Percentiles rank a stretch among this genome's conserved stretches.
Evolutionary conservation across 2,797 vertebrate species (phyloP).

Genomic region (Scarus forsteni): DNA sequence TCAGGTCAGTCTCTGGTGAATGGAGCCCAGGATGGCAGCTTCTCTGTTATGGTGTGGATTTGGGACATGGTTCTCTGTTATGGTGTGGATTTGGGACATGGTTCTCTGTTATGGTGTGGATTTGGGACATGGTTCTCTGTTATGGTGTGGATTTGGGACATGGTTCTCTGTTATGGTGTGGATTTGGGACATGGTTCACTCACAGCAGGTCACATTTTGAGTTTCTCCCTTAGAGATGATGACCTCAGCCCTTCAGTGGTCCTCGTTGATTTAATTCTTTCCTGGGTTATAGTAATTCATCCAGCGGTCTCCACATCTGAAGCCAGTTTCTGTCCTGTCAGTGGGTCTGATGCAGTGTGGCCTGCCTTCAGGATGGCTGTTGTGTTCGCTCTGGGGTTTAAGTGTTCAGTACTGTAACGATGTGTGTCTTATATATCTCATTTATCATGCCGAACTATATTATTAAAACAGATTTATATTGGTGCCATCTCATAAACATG

Average conservation of each 20-base stretch:
- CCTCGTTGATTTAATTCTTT: too few species aligned
- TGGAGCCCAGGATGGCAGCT: too few species aligned
- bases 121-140: constrained; percentile 24
- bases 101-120: constrained; percentile 18
- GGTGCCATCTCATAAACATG: constrained; percentile 74
- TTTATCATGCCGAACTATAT: constrained; percentile 75
- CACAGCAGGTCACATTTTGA: constrained; percentile 1
- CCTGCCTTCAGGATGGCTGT: constrained; percentile 60
- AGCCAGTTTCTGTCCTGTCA: constrained; percentile 35
- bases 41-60: constrained; percentile 4
- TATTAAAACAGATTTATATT: constrained; percentile 70
- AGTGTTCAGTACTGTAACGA: constrained; percentile 73
- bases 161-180: not conserved
- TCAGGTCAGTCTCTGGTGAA: too few species aligned
- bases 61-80: constrained; percentile 30
- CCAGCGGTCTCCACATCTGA: constrained; percentile 20
- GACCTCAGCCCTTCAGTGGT: constrained; percentile 6
- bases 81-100: constrained; percentile 36
- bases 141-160: too few species aligned
- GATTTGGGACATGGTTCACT: constrained; percentile 33
- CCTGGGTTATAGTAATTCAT: not conserved
- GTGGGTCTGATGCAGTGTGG: constrained; percentile 36
- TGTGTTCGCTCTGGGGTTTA: constrained; percentile 70
- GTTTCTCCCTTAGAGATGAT: too few species aligned
- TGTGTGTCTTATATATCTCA: constrained; percentile 74